Percentiles rank a stretch among this genome's conserved stretches.
These are phyloP conservation scores for Apoda limacodes DNA, from an alignment of 2,888 invertebrate genomes.

Conservation along the genomic window DNA sequence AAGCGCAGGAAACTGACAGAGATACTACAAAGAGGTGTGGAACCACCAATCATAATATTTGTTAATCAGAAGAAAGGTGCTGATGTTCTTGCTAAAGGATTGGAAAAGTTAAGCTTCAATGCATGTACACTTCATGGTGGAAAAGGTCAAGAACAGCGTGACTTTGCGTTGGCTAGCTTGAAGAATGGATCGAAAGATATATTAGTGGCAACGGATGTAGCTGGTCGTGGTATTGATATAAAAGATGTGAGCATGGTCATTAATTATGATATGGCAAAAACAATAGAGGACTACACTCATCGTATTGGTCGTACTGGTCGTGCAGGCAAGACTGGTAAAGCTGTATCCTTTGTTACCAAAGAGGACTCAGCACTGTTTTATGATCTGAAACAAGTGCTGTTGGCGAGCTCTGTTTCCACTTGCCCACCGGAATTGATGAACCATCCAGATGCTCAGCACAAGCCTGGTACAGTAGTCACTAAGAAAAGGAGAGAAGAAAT, in stretches of 20 bases:
- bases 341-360: slow-evolving; percentile 96
- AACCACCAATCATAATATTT: slow-evolving; percentile 99
- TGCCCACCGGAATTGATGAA: slow-evolving; percentile 98
- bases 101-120: slow-evolving; percentile 97
- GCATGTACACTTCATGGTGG: slow-evolving; percentile 99
- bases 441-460: slow-evolving; percentile 98
- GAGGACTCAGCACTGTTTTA: slow-evolving; percentile 96
- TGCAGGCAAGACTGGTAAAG: slow-evolving; percentile 97
- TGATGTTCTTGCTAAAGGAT: slow-evolving; percentile 95
- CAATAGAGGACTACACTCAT: slow-evolving; percentile 97
- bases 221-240: slow-evolving; percentile 99
- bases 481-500: slow-evolving; percentile 95
- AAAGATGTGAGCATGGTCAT: slow-evolving; percentile 99
- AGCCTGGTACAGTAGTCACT: slow-evolving; percentile 94
- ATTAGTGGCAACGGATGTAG: slow-evolving; percentile 98
- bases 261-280: slow-evolving; percentile 99
- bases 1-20: slow-evolving; percentile 97
- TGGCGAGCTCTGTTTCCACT: slow-evolving; percentile 90
- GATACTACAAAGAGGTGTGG: slow-evolving; percentile 87
- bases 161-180: slow-evolving; percentile 95
- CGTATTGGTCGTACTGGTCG: slow-evolving; percentile 99
- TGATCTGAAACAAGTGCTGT: slow-evolving; percentile 93
- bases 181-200: slow-evolving; percentile 98
- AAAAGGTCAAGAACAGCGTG: slow-evolving; percentile 99
- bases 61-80: slow-evolving; percentile 99